These are phyloP conservation scores for Zaprionus capensis DNA, from an alignment of 1,140 invertebrate genomes.

Conservation along the genomic window DNA sequence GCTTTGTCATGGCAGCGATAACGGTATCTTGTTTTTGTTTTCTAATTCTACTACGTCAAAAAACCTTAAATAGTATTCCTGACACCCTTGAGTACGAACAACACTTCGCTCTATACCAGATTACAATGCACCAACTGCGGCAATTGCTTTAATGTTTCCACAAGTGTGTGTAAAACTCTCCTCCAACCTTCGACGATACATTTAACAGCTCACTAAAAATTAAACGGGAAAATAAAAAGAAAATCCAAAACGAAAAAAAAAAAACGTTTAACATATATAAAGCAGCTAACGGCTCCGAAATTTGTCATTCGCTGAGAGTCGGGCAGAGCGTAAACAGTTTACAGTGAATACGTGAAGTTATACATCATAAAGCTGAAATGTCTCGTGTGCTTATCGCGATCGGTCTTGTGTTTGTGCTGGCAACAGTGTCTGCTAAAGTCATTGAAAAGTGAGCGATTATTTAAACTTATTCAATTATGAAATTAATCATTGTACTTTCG, in stretches of 20 bases:
- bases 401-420: conserved; percentile 20
- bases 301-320: background rate
- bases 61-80: background rate
- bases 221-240: background rate
- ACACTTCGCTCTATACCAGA: background rate
- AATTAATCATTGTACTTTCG: background rate
- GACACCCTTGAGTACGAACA: background rate
- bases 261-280: background rate
- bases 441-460: conserved; percentile 15
- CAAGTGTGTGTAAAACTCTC: background rate
- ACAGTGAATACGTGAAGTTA: background rate
- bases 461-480: background rate
- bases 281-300: background rate
- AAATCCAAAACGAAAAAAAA: background rate
- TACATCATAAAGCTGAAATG: conserved; percentile 27
- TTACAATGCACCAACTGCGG: background rate
- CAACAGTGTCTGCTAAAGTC: background rate
- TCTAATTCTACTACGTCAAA: background rate
- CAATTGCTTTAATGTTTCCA: background rate
- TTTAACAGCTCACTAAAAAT: background rate
- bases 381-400: conserved; percentile 18
- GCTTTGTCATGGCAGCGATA: background rate
- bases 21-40: background rate
- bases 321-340: background rate
- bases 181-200: background rate